Evolutionary conservation across 2,797 vertebrate genomes (phyloP).

Genomic region (Spondyliosoma cantharus): DNA sequence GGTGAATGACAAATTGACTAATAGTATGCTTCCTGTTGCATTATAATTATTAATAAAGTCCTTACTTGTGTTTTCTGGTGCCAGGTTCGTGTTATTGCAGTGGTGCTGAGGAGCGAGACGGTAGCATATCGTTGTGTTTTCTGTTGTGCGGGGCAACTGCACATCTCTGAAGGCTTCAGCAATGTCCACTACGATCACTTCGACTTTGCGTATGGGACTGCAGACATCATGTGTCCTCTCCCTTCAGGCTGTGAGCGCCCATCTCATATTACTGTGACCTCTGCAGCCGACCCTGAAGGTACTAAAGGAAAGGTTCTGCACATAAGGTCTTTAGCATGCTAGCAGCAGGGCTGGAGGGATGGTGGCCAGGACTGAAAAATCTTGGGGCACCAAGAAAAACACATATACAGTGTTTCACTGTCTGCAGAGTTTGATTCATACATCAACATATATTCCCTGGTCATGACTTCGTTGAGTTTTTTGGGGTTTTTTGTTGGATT

Average conservation of each 20-base stretch:
- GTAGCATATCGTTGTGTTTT: conserved; percentile 59
- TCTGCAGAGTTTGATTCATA: not conserved
- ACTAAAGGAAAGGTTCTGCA: not conserved
- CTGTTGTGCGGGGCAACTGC: conserved; percentile 34
- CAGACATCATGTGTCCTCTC: conserved; percentile 67
- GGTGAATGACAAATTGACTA: too few species aligned
- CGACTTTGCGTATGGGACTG: conserved; percentile 67
- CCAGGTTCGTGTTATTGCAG: conserved; percentile 53
- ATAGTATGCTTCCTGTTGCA: not conserved
- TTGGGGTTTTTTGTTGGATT: not conserved
- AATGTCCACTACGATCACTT: conserved; percentile 58
- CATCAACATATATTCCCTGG: not conserved
- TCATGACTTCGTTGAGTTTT: not conserved
- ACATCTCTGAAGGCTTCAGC: conserved; percentile 7
- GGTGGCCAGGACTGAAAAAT: too few species aligned
- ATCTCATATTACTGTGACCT: conserved; percentile 59
- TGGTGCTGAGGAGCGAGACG: conserved; percentile 43
- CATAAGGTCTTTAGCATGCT: not conserved
- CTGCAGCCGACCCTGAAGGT: not conserved
- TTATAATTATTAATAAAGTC: not conserved
- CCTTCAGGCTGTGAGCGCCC: conserved; percentile 42
- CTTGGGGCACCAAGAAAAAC: too few species aligned
- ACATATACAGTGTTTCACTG: too few species aligned
- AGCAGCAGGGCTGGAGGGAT: not conserved
- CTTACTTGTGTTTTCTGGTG: not conserved